Base-by-base conservation (phyloP, 2,888 invertebrate genomes). In the Eudemis profundana region DNA sequence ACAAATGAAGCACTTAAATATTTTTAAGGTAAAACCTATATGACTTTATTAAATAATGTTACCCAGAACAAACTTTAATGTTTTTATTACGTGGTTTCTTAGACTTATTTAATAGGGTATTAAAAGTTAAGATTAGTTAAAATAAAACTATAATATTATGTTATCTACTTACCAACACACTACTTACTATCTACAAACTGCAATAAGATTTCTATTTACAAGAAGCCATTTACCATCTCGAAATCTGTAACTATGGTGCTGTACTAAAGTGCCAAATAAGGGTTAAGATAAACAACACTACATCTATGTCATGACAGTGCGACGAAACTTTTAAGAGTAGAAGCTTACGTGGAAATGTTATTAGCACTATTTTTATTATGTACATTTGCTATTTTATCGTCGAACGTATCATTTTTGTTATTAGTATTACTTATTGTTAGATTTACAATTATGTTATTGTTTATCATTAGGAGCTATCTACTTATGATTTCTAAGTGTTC, bases 211-310 rank as follows among this genome's bases (percentile, higher is more conserved):
- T 56, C 33, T 54, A 62, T 53, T 44, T 66, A 60, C 62, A 59
- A 60, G 14, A 65, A 69, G 56, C 68, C 40, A 40, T 40, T 40
- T 40, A 60, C 60, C 57, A 14, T 23, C 50, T 29, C 12, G 46
- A 19, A 36, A 14, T 57, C 68, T 65, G 65, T 53, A 68, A 61
- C 19, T 56, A 53, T 38, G 51, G 64, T 65, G 61, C 68, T 33
- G 51, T 46, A 57, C 38, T 49, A 36, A 49, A 49, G 42, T 33
- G 36, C 42, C 49, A 40, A 42, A 44, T 51, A 44, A 50, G 36
- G 46, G 64, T 68, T 67, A 68, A 51, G 69, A 46, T 21, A 36
- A 56, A 33, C 44, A 38, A 53, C 50, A 60, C 53, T 65, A 64
- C 51, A 56, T 56, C 33, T 57, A 60, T 53, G 44, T 51, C 19